Conservation (phyloP, 2,113 vertebrate species). For the Clinocottus analis region DNA sequence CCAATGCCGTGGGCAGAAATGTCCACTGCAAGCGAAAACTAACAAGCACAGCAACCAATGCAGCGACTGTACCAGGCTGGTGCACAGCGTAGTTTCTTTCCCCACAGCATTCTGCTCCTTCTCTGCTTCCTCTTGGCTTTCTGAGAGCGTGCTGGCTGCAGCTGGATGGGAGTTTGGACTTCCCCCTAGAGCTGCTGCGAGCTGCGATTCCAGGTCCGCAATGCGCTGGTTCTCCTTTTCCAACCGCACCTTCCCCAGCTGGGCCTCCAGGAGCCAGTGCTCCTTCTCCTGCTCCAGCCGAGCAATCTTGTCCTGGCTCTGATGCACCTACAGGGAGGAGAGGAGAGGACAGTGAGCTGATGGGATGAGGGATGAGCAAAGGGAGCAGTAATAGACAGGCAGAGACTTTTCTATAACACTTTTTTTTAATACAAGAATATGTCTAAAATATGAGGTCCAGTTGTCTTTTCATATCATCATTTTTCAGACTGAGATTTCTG, state of each 20-base stretch:
- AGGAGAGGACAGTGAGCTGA: constrained; percentile 44
- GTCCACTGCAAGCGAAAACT: constrained; percentile 33
- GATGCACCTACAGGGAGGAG: constrained; percentile 87
- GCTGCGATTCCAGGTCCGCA: constrained; percentile 84
- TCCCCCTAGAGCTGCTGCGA: constrained; percentile 79
- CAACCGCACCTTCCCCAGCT: constrained; percentile 94
- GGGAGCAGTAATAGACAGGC: background rate
- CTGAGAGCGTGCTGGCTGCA: constrained; percentile 52
- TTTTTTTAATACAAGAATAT: background rate
- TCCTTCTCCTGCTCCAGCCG: constrained; percentile 99
- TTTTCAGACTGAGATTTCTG: background rate
- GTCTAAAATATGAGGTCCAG: background rate
- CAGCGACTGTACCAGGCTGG: constrained; percentile 84
- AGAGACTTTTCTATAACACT: background rate
- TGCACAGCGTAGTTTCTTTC: constrained; percentile 80
- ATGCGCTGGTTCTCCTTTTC: constrained; percentile 94
- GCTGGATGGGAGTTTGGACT: constrained; percentile 48
- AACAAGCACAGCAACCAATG: constrained; percentile 4
- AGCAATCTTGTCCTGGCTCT: constrained; percentile 96
- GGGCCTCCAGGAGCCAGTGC: constrained; percentile 98
- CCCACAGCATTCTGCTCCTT: constrained; percentile 65
- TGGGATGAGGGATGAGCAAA: constrained; percentile 8
- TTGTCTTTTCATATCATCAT: background rate
- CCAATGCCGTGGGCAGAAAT: constrained; percentile 15
- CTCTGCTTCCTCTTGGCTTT: constrained; percentile 76